Percentiles rank a stretch among this genome's conserved stretches.
Evolutionary conservation across 2,888 invertebrate genomes (phyloP).

Genomic region (Margaritifera margaritifera): DNA sequence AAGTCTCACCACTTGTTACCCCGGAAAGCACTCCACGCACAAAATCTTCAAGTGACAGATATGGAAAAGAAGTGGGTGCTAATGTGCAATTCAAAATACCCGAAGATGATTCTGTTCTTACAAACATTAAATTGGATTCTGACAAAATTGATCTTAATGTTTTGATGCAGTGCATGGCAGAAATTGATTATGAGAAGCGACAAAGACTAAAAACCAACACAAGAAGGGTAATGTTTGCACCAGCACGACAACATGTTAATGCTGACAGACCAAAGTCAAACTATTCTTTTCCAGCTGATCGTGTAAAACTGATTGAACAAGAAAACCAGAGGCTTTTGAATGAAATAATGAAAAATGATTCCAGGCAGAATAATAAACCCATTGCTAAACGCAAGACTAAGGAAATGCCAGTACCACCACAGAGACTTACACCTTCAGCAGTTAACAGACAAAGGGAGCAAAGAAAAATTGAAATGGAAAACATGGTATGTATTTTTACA

Average conservation of each 20-base stretch:
- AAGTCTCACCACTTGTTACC: conserved; percentile 64
- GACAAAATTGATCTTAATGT: conserved; percentile 59
- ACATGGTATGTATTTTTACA: conserved; percentile 72
- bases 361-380: conserved; percentile 29
- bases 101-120: conserved; percentile 14
- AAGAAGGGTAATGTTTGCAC: conserved; percentile 61
- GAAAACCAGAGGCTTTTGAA: conserved; percentile 67
- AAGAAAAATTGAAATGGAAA: conserved; percentile 75
- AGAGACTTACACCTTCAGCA: conserved; percentile 70
- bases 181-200: conserved; percentile 61
- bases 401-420: conserved; percentile 28
- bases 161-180: conserved; percentile 64
- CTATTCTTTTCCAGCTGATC: conserved; percentile 57
- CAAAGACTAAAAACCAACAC: conserved; percentile 53
- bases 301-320: conserved; percentile 61
- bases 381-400: conserved; percentile 25
- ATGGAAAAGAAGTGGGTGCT: conserved; percentile 19
- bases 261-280: conserved; percentile 31
- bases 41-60: conserved; percentile 16
- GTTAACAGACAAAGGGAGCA: conserved; percentile 75
- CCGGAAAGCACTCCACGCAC: conserved; percentile 47
- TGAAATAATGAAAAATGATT: conserved; percentile 56
- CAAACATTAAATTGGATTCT: conserved; percentile 34
- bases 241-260: conserved; percentile 40
- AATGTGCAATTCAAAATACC: conserved; percentile 44